Evolutionary conservation across 2,113 vertebrate species (phyloP).

Genomic region (Nannospalax galili): DNA sequence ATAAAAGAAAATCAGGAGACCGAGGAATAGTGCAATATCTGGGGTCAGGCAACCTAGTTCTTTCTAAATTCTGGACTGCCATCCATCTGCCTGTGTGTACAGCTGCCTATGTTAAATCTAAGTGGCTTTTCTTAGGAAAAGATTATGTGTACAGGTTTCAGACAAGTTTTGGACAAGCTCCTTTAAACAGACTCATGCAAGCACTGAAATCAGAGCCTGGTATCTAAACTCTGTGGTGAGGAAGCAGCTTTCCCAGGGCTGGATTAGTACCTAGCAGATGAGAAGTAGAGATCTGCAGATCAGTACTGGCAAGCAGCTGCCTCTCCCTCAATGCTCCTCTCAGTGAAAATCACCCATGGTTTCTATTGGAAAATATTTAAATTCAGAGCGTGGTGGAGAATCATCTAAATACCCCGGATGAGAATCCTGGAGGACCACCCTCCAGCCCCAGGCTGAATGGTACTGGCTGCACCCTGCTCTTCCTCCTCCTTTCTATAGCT

Average conservation of each 20-base stretch:
- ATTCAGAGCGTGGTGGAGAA: background rate
- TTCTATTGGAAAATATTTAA: background rate
- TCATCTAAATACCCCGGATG: background rate
- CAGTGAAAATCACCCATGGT: background rate
- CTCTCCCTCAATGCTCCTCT: background rate
- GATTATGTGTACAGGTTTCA: background rate
- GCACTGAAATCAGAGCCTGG: background rate
- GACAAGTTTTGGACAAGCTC: conserved; percentile 9
- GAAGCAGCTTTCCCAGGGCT: background rate
- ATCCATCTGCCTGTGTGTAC: background rate
- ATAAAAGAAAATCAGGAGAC: background rate
- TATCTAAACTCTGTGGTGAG: background rate
- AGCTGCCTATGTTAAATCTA: background rate
- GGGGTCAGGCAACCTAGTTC: background rate
- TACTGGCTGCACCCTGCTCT: rapidly evolving
- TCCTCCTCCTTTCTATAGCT: background rate
- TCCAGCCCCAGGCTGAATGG: background rate
- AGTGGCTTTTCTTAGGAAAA: conserved; percentile 25
- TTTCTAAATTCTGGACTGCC: conserved; percentile 20
- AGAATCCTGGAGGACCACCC: background rate
- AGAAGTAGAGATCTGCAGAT: background rate
- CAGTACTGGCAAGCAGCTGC: background rate
- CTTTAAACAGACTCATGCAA: background rate
- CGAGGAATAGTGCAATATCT: background rate
- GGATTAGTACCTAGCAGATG: background rate